Evolutionary conservation across 30 jellyfish, hydroid and myxozoan species (phyloP), one percentile per base, ranked within the genome.

Genomic region (Cassiopea andromeda): DNA sequence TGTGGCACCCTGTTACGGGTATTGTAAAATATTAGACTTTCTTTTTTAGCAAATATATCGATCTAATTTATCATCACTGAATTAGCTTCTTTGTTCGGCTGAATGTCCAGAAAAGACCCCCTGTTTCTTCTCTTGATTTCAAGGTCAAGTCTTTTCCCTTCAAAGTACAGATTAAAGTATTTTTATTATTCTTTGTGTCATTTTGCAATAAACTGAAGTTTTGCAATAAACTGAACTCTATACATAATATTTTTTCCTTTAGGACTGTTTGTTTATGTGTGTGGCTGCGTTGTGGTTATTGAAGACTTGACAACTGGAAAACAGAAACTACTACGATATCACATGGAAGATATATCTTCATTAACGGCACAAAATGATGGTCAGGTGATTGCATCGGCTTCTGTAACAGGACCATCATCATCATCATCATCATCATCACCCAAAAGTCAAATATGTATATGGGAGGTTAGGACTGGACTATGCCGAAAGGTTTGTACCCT

Each of bases 1-100:
- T 89, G 7, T 95, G 99, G 99, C 97, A 95, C 48, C 98, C 97
- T 1, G 93, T 80, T 2, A 80, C 98, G 72, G 99, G 99, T 95
- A 46, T 19, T 7, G 4, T 7, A 70, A 7, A 44, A 67, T 67
- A 57, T 13, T 57, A 13, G n/a, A n/a, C n/a, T n/a, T n/a, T n/a
- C n/a, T n/a, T n/a, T n/a, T n/a, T n/a, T n/a, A n/a, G n/a, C n/a
- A n/a, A n/a, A n/a, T n/a, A n/a, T n/a, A n/a, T n/a, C n/a, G n/a
- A n/a, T n/a, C n/a, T n/a, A n/a, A n/a, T n/a, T n/a, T n/a, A n/a
- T n/a, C n/a, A n/a, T n/a, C n/a, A n/a, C n/a, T n/a, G n/a, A n/a
- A n/a, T n/a, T n/a, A n/a, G n/a, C n/a, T n/a, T n/a, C n/a, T n/a
- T n/a, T n/a, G n/a, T n/a, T n/a, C n/a, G n/a, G n/a, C n/a, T n/a